phyloP scores from a whole-genome alignment of 2,888 invertebrate species.

The Ochlodes sylvanus region DNA sequence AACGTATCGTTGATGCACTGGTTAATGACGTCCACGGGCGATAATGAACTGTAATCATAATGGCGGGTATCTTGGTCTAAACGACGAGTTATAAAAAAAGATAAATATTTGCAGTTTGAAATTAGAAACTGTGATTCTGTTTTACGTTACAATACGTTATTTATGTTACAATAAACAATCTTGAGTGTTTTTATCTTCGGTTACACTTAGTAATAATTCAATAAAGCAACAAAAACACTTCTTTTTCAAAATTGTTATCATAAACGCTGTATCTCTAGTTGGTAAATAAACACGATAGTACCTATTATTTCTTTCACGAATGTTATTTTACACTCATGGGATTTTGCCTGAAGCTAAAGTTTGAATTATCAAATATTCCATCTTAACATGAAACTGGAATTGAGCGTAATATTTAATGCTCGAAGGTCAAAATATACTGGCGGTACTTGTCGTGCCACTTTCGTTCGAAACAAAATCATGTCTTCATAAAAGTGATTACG shows the following conservation, averaged over 20 bases:
- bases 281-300: conserved; percentile 44
- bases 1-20: too few species aligned
- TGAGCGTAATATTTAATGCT: not conserved
- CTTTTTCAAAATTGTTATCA: not conserved
- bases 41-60: too few species aligned
- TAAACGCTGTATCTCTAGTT: conserved; percentile 6
- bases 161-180: too few species aligned
- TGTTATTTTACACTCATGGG: conserved; percentile 58
- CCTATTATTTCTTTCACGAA: conserved; percentile 44
- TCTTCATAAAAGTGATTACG: conserved; percentile 71
- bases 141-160: too few species aligned
- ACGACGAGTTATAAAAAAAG: too few species aligned
- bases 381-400: conserved; percentile 48
- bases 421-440: conserved; percentile 53
- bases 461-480: conserved; percentile 64
- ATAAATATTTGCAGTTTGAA: too few species aligned
- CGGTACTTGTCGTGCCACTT: conserved; percentile 49
- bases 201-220: too few species aligned
- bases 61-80: too few species aligned
- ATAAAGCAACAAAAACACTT: too few species aligned
- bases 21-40: too few species aligned
- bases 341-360: conserved; percentile 66
- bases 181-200: too few species aligned
- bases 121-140: too few species aligned
- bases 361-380: conserved; percentile 55